A percentile compares a stretch with the other conserved stretches of the same genome.
phyloP scores from a whole-genome alignment of 2,888 invertebrate species.

The Amblyjoppa proteus region DNA sequence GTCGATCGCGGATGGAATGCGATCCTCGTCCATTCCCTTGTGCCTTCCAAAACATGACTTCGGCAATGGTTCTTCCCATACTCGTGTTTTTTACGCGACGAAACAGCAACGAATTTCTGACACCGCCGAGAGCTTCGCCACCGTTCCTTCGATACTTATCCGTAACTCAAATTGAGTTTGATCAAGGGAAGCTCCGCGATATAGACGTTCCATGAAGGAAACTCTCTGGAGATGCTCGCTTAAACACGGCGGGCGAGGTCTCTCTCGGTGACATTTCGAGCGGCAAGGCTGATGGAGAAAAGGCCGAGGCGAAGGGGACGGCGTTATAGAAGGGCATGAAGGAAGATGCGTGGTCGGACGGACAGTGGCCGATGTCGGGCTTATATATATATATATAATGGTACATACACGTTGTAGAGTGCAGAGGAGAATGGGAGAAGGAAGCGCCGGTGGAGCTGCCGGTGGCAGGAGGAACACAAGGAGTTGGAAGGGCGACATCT shows the following conservation, averaged over 20 bases:
- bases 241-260: not conserved
- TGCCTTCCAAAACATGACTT: not conserved
- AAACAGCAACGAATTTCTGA: not conserved
- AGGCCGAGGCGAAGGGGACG: not conserved
- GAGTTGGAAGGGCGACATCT: not conserved
- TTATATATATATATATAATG: not conserved
- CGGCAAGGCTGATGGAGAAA: not conserved
- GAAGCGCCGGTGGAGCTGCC: not conserved
- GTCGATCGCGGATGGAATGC: not conserved
- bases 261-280: not conserved
- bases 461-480: not conserved
- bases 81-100: not conserved
- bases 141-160: not conserved
- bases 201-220: not conserved
- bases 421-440: not conserved
- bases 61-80: not conserved
- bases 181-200: slow-evolving; percentile 1
- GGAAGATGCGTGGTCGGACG: not conserved
- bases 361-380: not conserved
- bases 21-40: not conserved
- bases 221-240: not conserved
- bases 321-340: not conserved
- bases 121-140: not conserved
- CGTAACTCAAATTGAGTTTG: slow-evolving; percentile 28
- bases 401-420: not conserved